A percentile compares a stretch with the other conserved stretches of the same genome.
phyloP scores from a whole-genome alignment of 2,888 invertebrate species.

The Melanostoma mellinum region DNA sequence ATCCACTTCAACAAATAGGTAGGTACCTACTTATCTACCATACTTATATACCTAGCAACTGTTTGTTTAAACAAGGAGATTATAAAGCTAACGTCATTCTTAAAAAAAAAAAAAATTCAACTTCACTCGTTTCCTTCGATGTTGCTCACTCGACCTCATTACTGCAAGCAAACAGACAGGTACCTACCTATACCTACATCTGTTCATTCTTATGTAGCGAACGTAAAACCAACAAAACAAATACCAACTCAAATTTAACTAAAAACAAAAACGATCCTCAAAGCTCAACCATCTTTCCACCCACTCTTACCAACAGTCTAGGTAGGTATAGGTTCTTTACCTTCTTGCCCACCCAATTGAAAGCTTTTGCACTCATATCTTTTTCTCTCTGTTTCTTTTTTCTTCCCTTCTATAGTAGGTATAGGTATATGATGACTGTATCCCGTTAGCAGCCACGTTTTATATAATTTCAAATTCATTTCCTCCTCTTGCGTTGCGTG shows the following conservation, averaged over 20 bases:
- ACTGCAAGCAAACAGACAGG: no score
- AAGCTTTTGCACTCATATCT: neutral
- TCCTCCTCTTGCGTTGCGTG: constrained; percentile 47
- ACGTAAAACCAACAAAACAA: neutral
- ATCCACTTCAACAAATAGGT: no score
- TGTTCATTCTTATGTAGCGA: no score
- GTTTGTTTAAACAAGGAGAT: no score
- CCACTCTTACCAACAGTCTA: neutral
- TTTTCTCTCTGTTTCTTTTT: constrained; percentile 9
- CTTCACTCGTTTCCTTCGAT: no score
- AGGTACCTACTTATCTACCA: no score
- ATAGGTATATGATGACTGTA: constrained; percentile 22
- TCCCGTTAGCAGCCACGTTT: constrained; percentile 69
- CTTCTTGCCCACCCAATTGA: neutral
- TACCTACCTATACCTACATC: no score
- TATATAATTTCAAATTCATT: constrained; percentile 51
- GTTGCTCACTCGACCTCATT: no score
- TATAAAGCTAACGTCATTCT: no score
- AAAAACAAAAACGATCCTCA: neutral
- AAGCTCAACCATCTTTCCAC: neutral
- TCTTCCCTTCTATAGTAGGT: constrained; percentile 17
- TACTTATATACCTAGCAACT: no score
- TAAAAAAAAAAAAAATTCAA: no score
- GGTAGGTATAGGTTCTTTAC: neutral
- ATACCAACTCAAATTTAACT: neutral